A percentile compares a stretch with the other conserved stretches of the same genome.
Conservation (phyloP, 2,797 vertebrate genomes). For the Pipistrellus nathusii region DNA sequence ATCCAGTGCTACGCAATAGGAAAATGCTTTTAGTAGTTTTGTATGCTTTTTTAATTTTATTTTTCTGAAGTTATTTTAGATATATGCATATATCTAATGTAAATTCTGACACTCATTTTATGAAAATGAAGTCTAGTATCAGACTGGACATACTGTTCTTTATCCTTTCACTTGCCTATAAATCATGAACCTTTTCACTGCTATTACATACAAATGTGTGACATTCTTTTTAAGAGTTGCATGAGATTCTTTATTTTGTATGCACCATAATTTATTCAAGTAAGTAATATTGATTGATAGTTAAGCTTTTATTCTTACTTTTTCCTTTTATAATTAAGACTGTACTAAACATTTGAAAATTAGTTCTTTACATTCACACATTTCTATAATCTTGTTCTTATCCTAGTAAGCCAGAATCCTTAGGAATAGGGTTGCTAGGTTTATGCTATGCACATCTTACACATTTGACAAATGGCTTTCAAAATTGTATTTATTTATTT, state of each 20-base stretch:
- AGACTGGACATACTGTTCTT: not conserved
- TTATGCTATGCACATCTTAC: fast-evolving
- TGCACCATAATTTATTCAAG: not conserved
- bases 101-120: not conserved
- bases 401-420: not conserved
- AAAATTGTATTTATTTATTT: no score
- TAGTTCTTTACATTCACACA: not conserved
- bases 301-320: not conserved
- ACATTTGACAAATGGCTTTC: not conserved
- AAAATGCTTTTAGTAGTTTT: not conserved
- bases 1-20: not conserved
- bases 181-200: not conserved
- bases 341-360: not conserved
- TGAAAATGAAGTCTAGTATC: not conserved
- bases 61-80: not conserved
- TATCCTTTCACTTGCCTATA: not conserved
- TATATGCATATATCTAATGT: no score
- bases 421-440: not conserved
- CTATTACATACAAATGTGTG: not conserved
- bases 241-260: not conserved
- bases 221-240: not conserved
- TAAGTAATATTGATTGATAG: not conserved
- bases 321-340: not conserved
- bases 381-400: not conserved
- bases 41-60: not conserved